These are phyloP conservation scores for Patagioenas fasciata DNA, from an alignment of 2,113 vertebrate genomes.

Conservation along the genomic window DNA sequence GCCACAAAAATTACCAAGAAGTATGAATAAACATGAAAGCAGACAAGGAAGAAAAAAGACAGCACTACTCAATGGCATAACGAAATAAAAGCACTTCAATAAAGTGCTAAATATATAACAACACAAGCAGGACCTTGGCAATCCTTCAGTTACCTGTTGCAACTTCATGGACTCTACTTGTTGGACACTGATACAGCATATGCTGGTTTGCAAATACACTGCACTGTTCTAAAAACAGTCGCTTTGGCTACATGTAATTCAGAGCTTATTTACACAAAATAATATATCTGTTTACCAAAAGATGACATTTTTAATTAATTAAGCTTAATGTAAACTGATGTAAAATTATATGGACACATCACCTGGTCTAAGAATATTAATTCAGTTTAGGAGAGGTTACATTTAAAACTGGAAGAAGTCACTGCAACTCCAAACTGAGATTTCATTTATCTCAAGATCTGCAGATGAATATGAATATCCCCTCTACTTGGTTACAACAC, in stretches of 20 bases:
- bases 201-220: neutral
- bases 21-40: neutral
- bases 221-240: neutral
- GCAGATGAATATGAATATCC: neutral
- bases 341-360: neutral
- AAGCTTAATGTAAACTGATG: neutral
- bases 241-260: neutral
- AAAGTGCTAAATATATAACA: neutral
- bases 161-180: neutral
- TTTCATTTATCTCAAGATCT: neutral
- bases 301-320: neutral
- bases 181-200: neutral
- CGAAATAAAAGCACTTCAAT: neutral
- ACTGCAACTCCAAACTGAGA: neutral
- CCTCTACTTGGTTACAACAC: neutral
- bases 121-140: neutral
- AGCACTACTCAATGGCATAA: neutral
- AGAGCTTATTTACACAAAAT: neutral
- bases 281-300: neutral
- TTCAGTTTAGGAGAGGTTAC: neutral
- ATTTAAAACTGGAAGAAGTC: neutral
- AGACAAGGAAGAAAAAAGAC: neutral
- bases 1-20: neutral
- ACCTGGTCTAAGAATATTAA: neutral
- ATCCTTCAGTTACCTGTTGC: neutral